Evolutionary conservation across 2,113 vertebrate genomes (phyloP).

Genomic region (Myotis lucifugus): DNA sequence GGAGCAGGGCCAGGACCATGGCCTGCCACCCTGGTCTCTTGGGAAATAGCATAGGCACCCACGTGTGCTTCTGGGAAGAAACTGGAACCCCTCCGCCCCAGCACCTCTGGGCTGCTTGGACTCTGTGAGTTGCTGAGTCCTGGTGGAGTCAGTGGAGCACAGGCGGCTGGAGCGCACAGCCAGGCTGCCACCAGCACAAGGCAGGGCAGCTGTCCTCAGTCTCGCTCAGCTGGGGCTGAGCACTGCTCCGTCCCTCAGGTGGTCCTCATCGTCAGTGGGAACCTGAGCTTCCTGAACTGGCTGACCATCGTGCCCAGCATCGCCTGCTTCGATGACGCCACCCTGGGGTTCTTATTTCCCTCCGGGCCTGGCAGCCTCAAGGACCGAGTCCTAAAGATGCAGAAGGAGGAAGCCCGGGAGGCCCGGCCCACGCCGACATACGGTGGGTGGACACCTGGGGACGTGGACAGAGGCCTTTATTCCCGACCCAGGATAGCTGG

Average conservation of each 20-base stretch:
- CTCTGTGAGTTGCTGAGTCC: not conserved
- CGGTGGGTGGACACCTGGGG: slow-evolving; percentile 80
- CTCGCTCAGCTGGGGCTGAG: not conserved
- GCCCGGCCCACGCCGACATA: slow-evolving; percentile 26
- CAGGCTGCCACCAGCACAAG: not conserved
- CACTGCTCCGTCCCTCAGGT: slow-evolving; percentile 80
- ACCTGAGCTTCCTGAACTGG: slow-evolving; percentile 99
- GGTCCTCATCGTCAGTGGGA: slow-evolving; percentile 92
- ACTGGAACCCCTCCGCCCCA: rapidly evolving
- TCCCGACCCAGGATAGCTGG: not conserved
- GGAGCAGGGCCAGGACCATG: not conserved
- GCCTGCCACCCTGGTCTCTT: not conserved
- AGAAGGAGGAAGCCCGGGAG: slow-evolving; percentile 46
- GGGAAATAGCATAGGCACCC: not conserved
- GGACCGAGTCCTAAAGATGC: slow-evolving; percentile 81
- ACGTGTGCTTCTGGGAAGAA: not conserved
- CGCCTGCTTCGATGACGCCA: slow-evolving; percentile 93
- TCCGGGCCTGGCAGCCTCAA: slow-evolving; percentile 71
- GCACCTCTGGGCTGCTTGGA: not conserved
- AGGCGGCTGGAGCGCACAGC: not conserved
- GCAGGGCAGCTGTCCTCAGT: not conserved
- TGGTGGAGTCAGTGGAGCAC: too few relatives aligned
- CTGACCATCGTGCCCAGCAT: slow-evolving; percentile 95
- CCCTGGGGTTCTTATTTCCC: slow-evolving; percentile 88
- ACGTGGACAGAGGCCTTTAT: not conserved